Conservation (phyloP, 2,113 vertebrate species). For the Proterorhinus semilunaris region DNA sequence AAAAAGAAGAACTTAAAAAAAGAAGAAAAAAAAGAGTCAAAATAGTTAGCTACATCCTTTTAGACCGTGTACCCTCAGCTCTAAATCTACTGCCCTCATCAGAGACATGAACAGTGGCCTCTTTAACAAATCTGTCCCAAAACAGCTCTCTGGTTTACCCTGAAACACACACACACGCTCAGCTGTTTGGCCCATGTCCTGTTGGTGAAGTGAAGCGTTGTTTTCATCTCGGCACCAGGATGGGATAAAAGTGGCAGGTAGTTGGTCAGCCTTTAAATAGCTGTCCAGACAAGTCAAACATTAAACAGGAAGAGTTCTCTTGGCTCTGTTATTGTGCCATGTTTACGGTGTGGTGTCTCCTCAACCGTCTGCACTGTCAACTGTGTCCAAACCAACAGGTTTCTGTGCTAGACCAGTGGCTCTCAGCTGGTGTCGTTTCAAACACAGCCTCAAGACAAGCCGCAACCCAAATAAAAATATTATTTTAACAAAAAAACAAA, state of each 20-base stretch:
- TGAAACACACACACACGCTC: constrained; percentile 21
- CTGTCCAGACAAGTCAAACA: background rate
- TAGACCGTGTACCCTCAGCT: constrained; percentile 25
- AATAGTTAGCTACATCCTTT: background rate
- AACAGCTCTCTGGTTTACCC: constrained; percentile 53
- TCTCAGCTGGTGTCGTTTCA: too few species aligned
- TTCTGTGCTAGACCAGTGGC: background rate
- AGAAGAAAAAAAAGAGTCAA: background rate
- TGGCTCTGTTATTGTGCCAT: constrained; percentile 1
- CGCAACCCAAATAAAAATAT: too few species aligned
- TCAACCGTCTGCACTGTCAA: background rate
- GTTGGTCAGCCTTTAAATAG: constrained; percentile 18
- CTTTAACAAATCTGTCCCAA: constrained; percentile 68
- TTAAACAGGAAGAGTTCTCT: background rate
- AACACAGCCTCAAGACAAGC: too few species aligned
- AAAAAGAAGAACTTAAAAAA: too few species aligned
- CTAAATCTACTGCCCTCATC: constrained; percentile 42
- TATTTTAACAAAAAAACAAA: too few species aligned
- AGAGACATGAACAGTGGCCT: constrained; percentile 60
- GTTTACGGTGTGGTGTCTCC: background rate
- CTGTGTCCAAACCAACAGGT: background rate
- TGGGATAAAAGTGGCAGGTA: constrained; percentile 26
- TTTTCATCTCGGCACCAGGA: constrained; percentile 34
- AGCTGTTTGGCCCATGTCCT: constrained; percentile 48
- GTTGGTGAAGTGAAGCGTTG: constrained; percentile 54